Evolutionary conservation across 2,888 invertebrate genomes (phyloP).

Genomic region (Agrotis segetum): DNA sequence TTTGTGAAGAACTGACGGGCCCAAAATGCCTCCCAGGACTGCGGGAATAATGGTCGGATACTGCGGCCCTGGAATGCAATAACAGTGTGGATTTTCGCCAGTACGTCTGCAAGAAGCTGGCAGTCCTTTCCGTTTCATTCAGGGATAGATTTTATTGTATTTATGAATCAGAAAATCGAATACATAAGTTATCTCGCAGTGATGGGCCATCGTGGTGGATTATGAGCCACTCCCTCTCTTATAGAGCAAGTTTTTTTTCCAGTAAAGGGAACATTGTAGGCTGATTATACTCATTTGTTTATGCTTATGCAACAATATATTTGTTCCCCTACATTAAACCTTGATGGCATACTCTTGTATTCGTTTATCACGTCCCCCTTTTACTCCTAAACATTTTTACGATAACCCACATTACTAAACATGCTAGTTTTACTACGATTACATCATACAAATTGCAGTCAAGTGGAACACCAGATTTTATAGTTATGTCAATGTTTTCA

Average conservation of each 20-base stretch:
- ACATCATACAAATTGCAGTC: slow-evolving; percentile 51
- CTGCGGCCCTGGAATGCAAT: too few species aligned
- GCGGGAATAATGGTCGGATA: too few species aligned
- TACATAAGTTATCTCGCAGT: too few species aligned
- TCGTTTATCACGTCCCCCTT: slow-evolving; percentile 32
- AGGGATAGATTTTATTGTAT: too few species aligned
- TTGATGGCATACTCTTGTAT: slow-evolving; percentile 17
- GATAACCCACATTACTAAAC: slow-evolving; percentile 55
- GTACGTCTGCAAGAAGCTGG: too few species aligned
- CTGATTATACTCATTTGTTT: background rate
- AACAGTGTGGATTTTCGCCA: too few species aligned
- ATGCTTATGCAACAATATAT: background rate
- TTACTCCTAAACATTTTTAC: slow-evolving; percentile 49
- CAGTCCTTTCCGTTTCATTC: too few species aligned
- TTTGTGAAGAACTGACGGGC: too few species aligned
- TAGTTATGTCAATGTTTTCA: slow-evolving; percentile 58
- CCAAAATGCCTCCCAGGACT: too few species aligned
- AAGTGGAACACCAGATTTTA: slow-evolving; percentile 57
- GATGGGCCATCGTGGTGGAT: too few species aligned
- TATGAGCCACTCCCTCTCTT: background rate
- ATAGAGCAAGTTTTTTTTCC: background rate
- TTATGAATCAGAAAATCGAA: too few species aligned
- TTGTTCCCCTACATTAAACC: slow-evolving; percentile 4
- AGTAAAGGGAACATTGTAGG: background rate
- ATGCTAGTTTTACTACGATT: slow-evolving; percentile 48